Conservation (phyloP, 2,113 vertebrate species). For the Nematolebias whitei region DNA sequence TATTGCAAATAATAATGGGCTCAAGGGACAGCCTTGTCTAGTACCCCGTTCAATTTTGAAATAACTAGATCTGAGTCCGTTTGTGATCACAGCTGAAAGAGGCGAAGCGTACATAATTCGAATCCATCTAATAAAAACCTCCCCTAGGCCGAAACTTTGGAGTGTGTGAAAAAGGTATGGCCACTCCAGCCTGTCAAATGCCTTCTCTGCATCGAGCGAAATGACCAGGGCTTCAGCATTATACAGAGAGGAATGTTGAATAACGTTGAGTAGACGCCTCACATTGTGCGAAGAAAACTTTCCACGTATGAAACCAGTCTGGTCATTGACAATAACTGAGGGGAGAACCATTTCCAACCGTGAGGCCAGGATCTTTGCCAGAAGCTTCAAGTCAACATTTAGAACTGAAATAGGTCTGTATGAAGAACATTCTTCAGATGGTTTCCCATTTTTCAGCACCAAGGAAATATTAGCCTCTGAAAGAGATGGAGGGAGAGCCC, state of each 20-base stretch:
- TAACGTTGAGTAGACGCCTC: background rate
- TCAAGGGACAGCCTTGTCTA: background rate
- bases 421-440: background rate
- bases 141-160: background rate
- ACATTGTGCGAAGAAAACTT: background rate
- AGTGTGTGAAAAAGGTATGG: background rate
- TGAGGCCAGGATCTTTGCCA: background rate
- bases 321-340: background rate
- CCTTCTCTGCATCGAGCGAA: background rate
- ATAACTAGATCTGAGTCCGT: background rate
- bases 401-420: slow-evolving; percentile 14
- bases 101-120: background rate
- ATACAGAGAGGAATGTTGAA: background rate
- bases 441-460: slow-evolving; percentile 2
- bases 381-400: background rate
- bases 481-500: background rate
- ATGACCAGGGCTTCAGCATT: background rate
- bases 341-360: background rate
- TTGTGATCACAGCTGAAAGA: background rate
- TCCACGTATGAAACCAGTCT: background rate
- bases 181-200: background rate
- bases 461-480: slow-evolving; percentile 18
- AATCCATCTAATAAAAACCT: background rate
- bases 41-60: background rate
- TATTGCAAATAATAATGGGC: background rate